Evolutionary conservation across 1,140 invertebrate species (phyloP).

Genomic region (Drosophila suzukii): DNA sequence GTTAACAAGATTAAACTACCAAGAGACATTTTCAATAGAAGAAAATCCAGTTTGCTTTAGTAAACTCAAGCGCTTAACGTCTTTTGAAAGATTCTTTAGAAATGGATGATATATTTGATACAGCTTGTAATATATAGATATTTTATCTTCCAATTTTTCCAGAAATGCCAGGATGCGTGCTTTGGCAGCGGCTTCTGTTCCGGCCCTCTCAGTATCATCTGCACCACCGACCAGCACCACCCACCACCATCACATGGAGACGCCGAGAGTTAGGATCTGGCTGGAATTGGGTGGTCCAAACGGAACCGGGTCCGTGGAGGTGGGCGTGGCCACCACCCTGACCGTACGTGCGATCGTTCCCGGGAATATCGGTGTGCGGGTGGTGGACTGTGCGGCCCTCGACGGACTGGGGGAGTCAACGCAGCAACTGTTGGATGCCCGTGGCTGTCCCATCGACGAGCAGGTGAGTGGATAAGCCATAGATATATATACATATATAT

Average conservation of each 20-base stretch:
- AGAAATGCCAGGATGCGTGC: slow-evolving; percentile 83
- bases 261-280: slow-evolving; percentile 87
- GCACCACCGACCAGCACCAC: background rate
- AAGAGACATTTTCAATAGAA: too few species aligned
- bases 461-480: slow-evolving; percentile 84
- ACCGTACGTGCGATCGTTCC: slow-evolving; percentile 89
- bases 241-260: slow-evolving; percentile 55
- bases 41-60: too few species aligned
- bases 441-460: slow-evolving; percentile 90
- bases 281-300: slow-evolving; percentile 87
- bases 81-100: too few species aligned
- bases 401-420: slow-evolving; percentile 90
- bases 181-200: slow-evolving; percentile 41
- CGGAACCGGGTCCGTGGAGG: slow-evolving; percentile 86
- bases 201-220: background rate
- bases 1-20: too few species aligned
- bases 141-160: background rate
- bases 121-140: background rate
- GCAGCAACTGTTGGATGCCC: slow-evolving; percentile 88
- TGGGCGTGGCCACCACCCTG: slow-evolving; percentile 89
- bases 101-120: too few species aligned
- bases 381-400: slow-evolving; percentile 90
- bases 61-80: too few species aligned
- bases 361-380: slow-evolving; percentile 88
- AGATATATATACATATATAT: background rate